These are phyloP conservation scores for Channallabes apus DNA, from an alignment of 2,797 vertebrate species.

Conservation along the genomic window DNA sequence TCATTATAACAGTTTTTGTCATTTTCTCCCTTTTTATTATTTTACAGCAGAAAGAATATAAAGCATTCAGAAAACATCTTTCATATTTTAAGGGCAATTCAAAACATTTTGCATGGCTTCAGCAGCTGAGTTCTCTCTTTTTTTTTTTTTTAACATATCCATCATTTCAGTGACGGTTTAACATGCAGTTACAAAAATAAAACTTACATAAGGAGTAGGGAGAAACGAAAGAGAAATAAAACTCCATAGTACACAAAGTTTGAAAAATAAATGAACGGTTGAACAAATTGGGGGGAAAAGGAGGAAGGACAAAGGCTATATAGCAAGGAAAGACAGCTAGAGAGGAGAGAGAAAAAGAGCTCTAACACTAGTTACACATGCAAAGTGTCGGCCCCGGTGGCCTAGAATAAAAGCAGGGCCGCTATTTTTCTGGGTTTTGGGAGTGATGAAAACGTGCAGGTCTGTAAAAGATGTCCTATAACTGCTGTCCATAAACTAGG, in stretches of 20 bases:
- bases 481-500: constrained; percentile 85
- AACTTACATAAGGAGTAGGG: constrained; percentile 86
- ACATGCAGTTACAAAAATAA: constrained; percentile 99
- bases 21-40: constrained; percentile 93
- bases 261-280: constrained; percentile 67
- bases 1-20: constrained; percentile 83
- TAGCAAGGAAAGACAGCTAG: constrained; percentile 70
- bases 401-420: constrained; percentile 87
- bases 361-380: constrained; percentile 99
- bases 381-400: constrained; percentile 92
- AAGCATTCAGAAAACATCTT: constrained; percentile 99
- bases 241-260: constrained; percentile 60
- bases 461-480: constrained; percentile 95
- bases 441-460: constrained; percentile 99
- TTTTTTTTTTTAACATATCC: constrained; percentile 89
- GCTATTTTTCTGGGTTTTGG: constrained; percentile 78
- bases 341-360: constrained; percentile 75
- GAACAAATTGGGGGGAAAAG: constrained; percentile 61
- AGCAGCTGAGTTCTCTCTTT: constrained; percentile 95
- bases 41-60: constrained; percentile 99
- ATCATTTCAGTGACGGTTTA: constrained; percentile 99
- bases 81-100: constrained; percentile 99
- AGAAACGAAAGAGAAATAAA: constrained; percentile 63
- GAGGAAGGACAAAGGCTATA: constrained; percentile 69
- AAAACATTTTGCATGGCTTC: constrained; percentile 99